Base-by-base conservation (phyloP, 1,140 invertebrate genomes). In the Lasaia peninsularis region DNA sequence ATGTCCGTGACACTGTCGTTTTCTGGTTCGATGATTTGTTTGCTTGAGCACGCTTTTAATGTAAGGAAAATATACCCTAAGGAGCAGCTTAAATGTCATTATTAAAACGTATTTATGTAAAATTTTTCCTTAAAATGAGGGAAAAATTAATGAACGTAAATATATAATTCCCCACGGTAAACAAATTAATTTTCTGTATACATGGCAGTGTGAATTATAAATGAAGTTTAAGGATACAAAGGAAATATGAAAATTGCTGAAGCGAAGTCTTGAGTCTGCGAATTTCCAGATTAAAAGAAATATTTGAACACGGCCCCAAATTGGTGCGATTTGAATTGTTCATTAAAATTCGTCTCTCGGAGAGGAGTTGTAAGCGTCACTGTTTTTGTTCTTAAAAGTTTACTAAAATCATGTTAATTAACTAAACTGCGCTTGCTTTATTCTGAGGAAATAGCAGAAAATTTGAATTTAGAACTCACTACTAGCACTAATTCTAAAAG, bases 341-440 rank as follows among this genome's bases (percentile, higher is more conserved):
- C 53, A 63, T 69, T 66, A 66, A 56, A 63, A 69, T 69, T 69
- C 67, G 16, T 54, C 55, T 50, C 52, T 61, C 52, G 61, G 32
- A 61, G 20, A 35, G 59, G 51, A 50, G 56, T 35, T 52, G 52
- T 69, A 63, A 54, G 53, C 52, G 63, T 56, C 44, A 12, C 31
- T 31, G 51, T 35, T 58, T 66, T 65, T 58, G 37, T 50, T 21
- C 44, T 21, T 31, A 56, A 56, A 62, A 56, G 50, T 56, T 16
- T 28, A 60, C 44, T 55, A 60, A 65, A 56, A 53, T 52, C 44
- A 55, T 54, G 33, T 37, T 54, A 53, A 56, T 53, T 59, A 56
- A 48, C 48, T 56, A 16, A 14, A 2, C 14, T 14, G 24, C 14
- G n/a, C n/a, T n/a, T n/a, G n/a, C n/a, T n/a, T n/a, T n/a, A n/a